Evolutionary conservation across 2,113 vertebrate genomes (phyloP).

Genomic region (Beaufortia kweichowensis): DNA sequence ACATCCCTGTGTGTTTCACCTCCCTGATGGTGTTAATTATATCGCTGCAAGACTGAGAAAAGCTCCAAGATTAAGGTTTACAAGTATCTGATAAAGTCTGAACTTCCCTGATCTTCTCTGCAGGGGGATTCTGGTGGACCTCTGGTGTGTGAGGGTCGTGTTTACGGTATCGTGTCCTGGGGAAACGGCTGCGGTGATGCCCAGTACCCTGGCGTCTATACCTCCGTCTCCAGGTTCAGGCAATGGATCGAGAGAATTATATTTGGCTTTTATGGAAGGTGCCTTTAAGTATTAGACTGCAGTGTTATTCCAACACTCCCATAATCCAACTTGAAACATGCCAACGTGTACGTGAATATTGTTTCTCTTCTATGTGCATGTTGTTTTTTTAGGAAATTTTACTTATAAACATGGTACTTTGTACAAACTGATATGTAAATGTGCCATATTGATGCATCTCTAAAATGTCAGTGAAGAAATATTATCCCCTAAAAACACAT

Average conservation of each 20-base stretch:
- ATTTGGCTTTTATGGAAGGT: conserved; percentile 69
- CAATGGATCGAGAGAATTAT: conserved; percentile 79
- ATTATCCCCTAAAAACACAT: background rate
- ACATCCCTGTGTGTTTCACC: background rate
- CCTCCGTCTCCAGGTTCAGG: conserved; percentile 74
- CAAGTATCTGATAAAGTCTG: too few relatives aligned
- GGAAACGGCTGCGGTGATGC: conserved; percentile 75
- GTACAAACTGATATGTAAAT: conserved; percentile 4
- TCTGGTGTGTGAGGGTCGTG: conserved; percentile 77
- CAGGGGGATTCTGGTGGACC: conserved; percentile 83
- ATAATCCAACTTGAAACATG: conserved; percentile 43
- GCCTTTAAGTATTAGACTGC: conserved; percentile 54
- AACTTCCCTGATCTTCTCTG: background rate
- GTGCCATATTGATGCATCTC: conserved; percentile 61
- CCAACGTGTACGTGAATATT: conserved; percentile 35
- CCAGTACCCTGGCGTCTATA: conserved; percentile 80
- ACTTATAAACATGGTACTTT: too few relatives aligned
- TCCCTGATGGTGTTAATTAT: too few relatives aligned
- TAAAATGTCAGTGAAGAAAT: background rate
- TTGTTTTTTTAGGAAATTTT: too few relatives aligned
- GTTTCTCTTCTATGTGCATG: conserved; percentile 20
- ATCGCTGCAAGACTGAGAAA: too few relatives aligned
- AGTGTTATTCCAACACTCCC: conserved; percentile 25
- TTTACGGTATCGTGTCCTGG: conserved; percentile 83
- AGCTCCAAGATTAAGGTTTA: too few relatives aligned